Evolutionary conservation across 2,797 vertebrate genomes (phyloP).

Genomic region (Phrynocephalus guinanensis): DNA sequence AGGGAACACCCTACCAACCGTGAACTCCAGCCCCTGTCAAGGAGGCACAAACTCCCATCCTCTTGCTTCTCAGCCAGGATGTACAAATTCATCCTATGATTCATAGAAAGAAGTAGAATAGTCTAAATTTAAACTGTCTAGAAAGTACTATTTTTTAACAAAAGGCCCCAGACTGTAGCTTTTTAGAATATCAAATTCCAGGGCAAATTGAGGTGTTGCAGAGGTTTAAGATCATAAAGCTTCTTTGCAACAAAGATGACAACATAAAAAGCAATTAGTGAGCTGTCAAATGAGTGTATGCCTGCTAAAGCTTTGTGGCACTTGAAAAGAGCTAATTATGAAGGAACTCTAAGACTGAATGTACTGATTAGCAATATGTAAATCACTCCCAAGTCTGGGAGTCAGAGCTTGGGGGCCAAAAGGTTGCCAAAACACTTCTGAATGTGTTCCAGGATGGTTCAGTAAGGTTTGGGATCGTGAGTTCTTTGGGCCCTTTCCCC

Average conservation of each 20-base stretch:
- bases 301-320: constrained; percentile 60
- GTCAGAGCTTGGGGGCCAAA: constrained; percentile 43
- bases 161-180: constrained; percentile 41
- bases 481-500: neutral
- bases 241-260: constrained; percentile 61
- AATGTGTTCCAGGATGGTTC: constrained; percentile 34
- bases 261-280: constrained; percentile 70
- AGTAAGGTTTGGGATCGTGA: neutral
- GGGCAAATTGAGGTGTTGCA: constrained; percentile 59
- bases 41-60: no score
- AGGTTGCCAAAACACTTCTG: constrained; percentile 51
- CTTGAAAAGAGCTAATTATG: constrained; percentile 68
- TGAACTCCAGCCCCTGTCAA: no score
- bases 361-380: constrained; percentile 61
- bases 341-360: constrained; percentile 50
- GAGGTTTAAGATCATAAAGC: constrained; percentile 66
- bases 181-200: constrained; percentile 41
- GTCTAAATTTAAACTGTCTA: neutral
- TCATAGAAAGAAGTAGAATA: neutral
- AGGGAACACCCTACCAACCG: no score
- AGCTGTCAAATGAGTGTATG: constrained; percentile 66
- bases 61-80: no score
- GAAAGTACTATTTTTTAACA: constrained; percentile 32
- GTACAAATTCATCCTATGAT: neutral
- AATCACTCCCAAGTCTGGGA: constrained; percentile 45